phyloP scores from a whole-genome alignment of 2,113 vertebrate species.

The Cygnus atratus region DNA sequence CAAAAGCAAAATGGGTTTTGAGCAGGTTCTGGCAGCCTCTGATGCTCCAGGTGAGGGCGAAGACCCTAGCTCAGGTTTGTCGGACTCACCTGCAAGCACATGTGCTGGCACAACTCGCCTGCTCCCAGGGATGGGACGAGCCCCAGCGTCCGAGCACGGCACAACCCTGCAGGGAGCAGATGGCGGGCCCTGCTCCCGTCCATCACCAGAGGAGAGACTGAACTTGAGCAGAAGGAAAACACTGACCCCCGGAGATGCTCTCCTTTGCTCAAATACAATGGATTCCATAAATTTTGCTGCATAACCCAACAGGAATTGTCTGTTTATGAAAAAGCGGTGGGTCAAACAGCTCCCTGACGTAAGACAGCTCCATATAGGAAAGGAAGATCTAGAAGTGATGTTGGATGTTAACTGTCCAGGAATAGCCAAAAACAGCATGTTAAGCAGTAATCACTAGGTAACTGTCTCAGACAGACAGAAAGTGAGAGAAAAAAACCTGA shows the following conservation, averaged over 20 bases:
- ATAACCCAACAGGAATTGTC: fast-evolving
- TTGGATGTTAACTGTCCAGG: not conserved
- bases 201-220: too few species aligned
- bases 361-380: not conserved
- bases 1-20: not conserved
- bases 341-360: not conserved
- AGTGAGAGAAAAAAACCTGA: slow-evolving; percentile 67
- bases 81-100: not conserved
- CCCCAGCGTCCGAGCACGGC: fast-evolving
- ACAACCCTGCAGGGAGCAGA: fast-evolving
- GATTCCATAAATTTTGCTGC: not conserved
- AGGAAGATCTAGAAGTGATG: slow-evolving; percentile 9
- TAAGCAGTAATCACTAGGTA: slow-evolving; percentile 76
- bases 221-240: too few species aligned
- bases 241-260: too few species aligned
- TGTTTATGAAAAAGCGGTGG: not conserved
- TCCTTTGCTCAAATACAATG: fast-evolving
- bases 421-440: slow-evolving; percentile 56
- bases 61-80: too few species aligned
- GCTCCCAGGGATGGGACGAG: fast-evolving
- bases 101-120: fast-evolving
- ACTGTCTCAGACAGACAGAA: slow-evolving; percentile 76
- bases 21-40: not conserved
- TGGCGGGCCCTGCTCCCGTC: too few species aligned
- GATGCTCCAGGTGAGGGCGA: fast-evolving